Evolutionary conservation across 2,797 vertebrate species (phyloP), one percentile per base, ranked within the genome.

Genomic region (Lithobates pipiens): DNA sequence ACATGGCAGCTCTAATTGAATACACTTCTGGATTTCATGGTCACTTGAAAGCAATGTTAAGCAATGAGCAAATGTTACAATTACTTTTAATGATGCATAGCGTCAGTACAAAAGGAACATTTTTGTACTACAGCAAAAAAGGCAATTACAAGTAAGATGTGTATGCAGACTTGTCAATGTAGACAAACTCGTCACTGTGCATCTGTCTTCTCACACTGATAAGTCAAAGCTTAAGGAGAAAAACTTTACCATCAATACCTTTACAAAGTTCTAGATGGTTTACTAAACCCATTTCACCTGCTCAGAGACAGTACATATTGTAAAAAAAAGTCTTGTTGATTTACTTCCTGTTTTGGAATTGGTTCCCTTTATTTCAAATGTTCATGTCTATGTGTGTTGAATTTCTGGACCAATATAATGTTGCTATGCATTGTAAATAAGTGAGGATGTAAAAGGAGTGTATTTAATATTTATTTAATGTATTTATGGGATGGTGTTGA

Each of bases 391-490:
- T 80, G 71, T n/a, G 63, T 83, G 71, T 80, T 75, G 23, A 74
- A 67, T 70, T 87, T 84, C 63, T 84, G 86, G 86, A 87, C 81
- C 86, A 87, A 87, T 87, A 83, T 87, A 74, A 76, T 80, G 83
- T 86, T 80, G 61, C 86, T 96, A 95, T 94, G 91, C 93, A 94
- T 91, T 96, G 94, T 95, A 95, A 86, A 94, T 94, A 93, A 77
- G 74, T 87, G 86, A 89, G 89, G 85, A 85, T 88, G 89, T 89
- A 78, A 90, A 76, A 72, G 83, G 80, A 88, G 84, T 76, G 90
- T 92, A 92, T 93, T 92, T 94, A 93, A 92, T 94, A 95, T 95
- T 95, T 95, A 95, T 96, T 95, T 94, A 89, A 92, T 91, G 89
- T 95, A 94, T 96, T 96, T 96, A 95, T 93, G 92, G 89, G 92